Evolutionary conservation across 2,113 vertebrate species (phyloP).

Genomic region (Meleagris gallopavo): DNA sequence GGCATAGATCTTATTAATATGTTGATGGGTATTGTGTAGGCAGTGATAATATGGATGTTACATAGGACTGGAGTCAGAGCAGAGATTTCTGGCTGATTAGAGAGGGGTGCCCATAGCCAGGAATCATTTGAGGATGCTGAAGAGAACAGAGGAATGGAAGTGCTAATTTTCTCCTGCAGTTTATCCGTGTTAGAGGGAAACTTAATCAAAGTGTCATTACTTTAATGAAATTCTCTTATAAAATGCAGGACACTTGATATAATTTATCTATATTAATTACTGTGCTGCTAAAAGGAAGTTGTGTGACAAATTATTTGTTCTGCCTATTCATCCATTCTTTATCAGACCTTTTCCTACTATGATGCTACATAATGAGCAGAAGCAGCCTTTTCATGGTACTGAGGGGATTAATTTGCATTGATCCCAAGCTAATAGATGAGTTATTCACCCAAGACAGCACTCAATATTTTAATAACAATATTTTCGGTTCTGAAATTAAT

Average conservation of each 20-base stretch:
- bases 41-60: not conserved
- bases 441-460: constrained; percentile 47
- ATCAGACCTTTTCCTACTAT: constrained; percentile 52
- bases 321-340: constrained; percentile 64
- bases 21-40: rapidly evolving
- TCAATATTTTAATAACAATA: constrained; percentile 34
- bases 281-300: constrained; percentile 54
- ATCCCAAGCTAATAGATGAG: constrained; percentile 24
- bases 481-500: constrained; percentile 13
- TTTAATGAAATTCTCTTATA: constrained; percentile 67
- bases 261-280: constrained; percentile 77
- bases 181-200: constrained; percentile 34
- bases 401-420: constrained; percentile 61
- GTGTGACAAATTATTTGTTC: constrained; percentile 73
- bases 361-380: constrained; percentile 19
- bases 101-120: not conserved
- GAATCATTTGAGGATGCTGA: not conserved
- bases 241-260: constrained; percentile 63
- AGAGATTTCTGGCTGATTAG: not conserved
- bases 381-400: constrained; percentile 18
- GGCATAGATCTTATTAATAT: not conserved
- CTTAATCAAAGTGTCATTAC: constrained; percentile 59
- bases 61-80: not conserved
- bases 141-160: not conserved
- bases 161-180: constrained; percentile 33